Evolutionary conservation across 2,113 vertebrate species (phyloP).

Genomic region (Erythrocercus mccallii): DNA sequence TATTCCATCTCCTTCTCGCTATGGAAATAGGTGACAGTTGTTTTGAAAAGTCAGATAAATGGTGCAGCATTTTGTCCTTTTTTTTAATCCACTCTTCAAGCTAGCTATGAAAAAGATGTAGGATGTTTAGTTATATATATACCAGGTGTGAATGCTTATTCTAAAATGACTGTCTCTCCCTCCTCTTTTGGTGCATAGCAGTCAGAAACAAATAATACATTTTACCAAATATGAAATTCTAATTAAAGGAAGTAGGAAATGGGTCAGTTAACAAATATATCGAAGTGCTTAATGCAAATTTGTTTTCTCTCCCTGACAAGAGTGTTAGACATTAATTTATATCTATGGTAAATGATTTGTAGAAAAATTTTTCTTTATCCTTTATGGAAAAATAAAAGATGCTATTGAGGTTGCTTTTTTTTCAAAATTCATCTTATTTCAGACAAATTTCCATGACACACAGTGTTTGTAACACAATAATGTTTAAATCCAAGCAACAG

Average conservation of each 20-base stretch:
- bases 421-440: background rate
- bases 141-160: background rate
- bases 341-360: background rate
- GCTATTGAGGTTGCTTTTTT: background rate
- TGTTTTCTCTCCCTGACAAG: background rate
- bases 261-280: slow-evolving; percentile 14
- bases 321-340: background rate
- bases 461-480: background rate
- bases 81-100: background rate
- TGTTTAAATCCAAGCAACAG: background rate
- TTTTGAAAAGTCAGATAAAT: background rate
- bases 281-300: background rate
- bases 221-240: slow-evolving; percentile 28
- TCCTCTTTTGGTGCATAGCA: background rate
- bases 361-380: background rate
- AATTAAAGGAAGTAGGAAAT: slow-evolving; percentile 46
- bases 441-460: background rate
- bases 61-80: background rate
- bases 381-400: background rate
- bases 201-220: slow-evolving; percentile 33
- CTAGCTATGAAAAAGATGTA: background rate
- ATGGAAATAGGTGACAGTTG: background rate
- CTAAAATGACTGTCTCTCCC: background rate
- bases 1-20: background rate
- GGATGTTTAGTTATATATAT: background rate